Conservation (phyloP, 2,888 invertebrate genomes). For the Xanthia icteritia region DNA sequence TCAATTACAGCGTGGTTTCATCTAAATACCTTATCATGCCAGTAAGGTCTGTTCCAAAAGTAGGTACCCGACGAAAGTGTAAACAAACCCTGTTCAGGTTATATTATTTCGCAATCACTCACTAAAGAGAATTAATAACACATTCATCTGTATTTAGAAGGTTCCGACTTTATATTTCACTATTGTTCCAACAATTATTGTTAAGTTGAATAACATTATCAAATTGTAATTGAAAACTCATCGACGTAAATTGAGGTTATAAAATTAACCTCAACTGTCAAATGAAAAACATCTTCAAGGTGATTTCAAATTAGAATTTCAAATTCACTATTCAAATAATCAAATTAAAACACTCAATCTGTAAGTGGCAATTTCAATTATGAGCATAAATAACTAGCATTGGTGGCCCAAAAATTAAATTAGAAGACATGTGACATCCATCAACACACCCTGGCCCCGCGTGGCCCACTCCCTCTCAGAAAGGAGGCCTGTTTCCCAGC, state of each 20-base stretch:
- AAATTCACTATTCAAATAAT: neutral
- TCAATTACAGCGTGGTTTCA: neutral
- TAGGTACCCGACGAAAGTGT: neutral
- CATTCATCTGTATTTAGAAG: neutral
- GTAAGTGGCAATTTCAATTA: neutral
- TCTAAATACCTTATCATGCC: neutral
- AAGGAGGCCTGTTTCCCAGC: neutral
- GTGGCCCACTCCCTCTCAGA: neutral
- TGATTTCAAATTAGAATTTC: neutral
- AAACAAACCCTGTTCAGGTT: neutral
- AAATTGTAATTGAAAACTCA: neutral
- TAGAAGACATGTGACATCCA: neutral
- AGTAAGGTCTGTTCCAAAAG: neutral
- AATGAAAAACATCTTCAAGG: neutral
- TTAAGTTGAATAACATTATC: too few relatives aligned
- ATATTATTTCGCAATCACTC: neutral
- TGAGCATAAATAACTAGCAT: neutral
- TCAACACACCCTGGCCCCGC: neutral
- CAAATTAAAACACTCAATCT: neutral
- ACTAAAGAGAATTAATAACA: neutral
- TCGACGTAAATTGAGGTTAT: neutral
- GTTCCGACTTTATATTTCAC: neutral
- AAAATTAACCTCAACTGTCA: neutral
- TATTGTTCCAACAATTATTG: neutral
- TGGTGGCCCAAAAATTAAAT: neutral